phyloP scores from a whole-genome alignment of 2,888 invertebrate species.

The Folsomia candida region DNA sequence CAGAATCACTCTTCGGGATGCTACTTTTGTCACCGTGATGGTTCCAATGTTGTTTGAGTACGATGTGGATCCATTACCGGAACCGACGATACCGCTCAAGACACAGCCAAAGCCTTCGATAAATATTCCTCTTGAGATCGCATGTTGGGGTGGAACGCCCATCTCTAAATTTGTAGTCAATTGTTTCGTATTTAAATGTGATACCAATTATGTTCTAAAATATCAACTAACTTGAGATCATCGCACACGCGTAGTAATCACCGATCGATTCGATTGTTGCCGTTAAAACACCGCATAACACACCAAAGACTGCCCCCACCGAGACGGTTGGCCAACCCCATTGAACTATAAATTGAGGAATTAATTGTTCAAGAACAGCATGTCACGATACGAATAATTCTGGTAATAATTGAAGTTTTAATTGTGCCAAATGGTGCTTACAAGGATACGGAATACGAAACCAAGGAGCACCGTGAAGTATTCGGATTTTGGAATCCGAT shows the following conservation, averaged over 20 bases:
- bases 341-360: constrained; percentile 60
- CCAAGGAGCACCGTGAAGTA: constrained; percentile 73
- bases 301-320: constrained; percentile 68
- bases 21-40: constrained; percentile 81
- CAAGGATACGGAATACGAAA: constrained; percentile 77
- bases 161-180: constrained; percentile 62
- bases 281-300: constrained; percentile 74
- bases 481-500: constrained; percentile 69
- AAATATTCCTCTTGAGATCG: constrained; percentile 81
- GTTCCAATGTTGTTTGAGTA: constrained; percentile 88
- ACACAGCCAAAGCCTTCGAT: constrained; percentile 82
- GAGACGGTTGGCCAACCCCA: constrained; percentile 74
- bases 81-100: constrained; percentile 79
- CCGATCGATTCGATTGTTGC: constrained; percentile 81
- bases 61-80: constrained; percentile 83
- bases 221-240: constrained; percentile 54
- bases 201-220: background rate
- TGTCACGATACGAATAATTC: constrained; percentile 6
- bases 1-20: constrained; percentile 75
- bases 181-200: background rate
- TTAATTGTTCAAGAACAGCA: too few relatives aligned
- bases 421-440: constrained; percentile 51
- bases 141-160: constrained; percentile 78
- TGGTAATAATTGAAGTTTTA: background rate
- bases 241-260: constrained; percentile 86